Evolutionary conservation across 2,888 invertebrate species (phyloP).

Genomic region (Ethmia dodecea): DNA sequence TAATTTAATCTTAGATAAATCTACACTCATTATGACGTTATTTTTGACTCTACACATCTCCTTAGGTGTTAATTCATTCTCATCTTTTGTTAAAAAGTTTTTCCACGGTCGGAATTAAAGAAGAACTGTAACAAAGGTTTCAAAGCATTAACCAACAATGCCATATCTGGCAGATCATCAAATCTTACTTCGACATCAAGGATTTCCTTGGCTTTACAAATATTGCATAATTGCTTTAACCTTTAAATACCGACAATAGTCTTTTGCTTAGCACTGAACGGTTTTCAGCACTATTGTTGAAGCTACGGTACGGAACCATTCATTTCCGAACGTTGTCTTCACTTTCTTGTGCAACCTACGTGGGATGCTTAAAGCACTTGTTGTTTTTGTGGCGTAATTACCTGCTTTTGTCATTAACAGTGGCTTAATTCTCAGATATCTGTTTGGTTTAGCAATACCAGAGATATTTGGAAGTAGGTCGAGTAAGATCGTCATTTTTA

Average conservation of each 20-base stretch:
- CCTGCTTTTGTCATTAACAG: background rate
- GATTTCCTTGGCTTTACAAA: conserved; percentile 50
- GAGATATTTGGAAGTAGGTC: too few species aligned
- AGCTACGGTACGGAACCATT: conserved; percentile 41
- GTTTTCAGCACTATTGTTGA: conserved; percentile 40
- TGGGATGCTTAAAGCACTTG: conserved; percentile 43
- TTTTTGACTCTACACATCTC: too few species aligned
- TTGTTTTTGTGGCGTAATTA: conserved; percentile 36
- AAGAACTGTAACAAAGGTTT: background rate
- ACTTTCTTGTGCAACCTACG: conserved; percentile 41
- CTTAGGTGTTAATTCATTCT: too few species aligned
- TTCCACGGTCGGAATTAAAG: background rate
- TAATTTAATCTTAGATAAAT: too few species aligned
- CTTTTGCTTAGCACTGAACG: conserved; percentile 2
- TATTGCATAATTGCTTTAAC: conserved; percentile 64
- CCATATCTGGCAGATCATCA: conserved; percentile 6
- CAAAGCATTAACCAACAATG: conserved; percentile 2
- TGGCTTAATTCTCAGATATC: too few species aligned
- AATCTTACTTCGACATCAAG: conserved; percentile 34
- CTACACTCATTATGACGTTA: too few species aligned
- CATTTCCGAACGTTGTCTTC: conserved; percentile 46
- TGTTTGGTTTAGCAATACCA: too few species aligned
- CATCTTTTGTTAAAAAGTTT: too few species aligned
- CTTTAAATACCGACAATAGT: conserved; percentile 27
- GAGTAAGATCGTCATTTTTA: too few species aligned